Evolutionary conservation across 2,113 vertebrate species (phyloP).

Genomic region (Ia io): DNA sequence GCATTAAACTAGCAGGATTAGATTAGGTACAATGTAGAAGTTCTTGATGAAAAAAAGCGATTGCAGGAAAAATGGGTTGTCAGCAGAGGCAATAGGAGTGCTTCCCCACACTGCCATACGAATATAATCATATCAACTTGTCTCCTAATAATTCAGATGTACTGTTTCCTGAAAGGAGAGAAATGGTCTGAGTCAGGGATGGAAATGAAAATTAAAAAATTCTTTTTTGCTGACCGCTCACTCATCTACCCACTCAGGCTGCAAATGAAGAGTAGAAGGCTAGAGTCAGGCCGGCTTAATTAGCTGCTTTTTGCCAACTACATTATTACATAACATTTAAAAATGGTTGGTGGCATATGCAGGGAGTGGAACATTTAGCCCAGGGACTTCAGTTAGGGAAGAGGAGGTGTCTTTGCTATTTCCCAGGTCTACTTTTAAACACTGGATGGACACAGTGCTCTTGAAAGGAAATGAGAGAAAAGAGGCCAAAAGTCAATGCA

Average conservation of each 20-base stretch:
- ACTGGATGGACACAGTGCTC: neutral
- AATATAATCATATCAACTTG: slow-evolving; percentile 21
- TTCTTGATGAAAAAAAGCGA: slow-evolving; percentile 17
- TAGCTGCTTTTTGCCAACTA: neutral
- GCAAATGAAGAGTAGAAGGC: neutral
- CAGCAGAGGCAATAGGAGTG: neutral
- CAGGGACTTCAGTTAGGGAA: neutral
- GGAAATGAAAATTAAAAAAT: slow-evolving; percentile 15
- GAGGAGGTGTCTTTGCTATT: neutral
- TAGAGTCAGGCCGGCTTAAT: neutral
- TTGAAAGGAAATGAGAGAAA: neutral
- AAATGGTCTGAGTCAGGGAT: neutral
- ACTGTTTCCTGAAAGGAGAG: slow-evolving; percentile 45
- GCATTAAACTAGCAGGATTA: neutral
- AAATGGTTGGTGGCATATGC: neutral
- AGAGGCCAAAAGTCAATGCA: neutral
- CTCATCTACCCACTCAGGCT: neutral
- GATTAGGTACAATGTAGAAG: neutral
- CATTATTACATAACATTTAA: neutral
- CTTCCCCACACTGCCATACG: neutral
- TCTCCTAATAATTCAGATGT: slow-evolving; percentile 36
- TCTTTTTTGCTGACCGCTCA: neutral
- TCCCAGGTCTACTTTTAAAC: neutral
- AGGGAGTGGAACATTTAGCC: neutral
- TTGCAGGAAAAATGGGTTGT: neutral